These are phyloP conservation scores for Poeciliopsis retropinna DNA, from an alignment of 2,113 vertebrate species.

Conservation along the genomic window DNA sequence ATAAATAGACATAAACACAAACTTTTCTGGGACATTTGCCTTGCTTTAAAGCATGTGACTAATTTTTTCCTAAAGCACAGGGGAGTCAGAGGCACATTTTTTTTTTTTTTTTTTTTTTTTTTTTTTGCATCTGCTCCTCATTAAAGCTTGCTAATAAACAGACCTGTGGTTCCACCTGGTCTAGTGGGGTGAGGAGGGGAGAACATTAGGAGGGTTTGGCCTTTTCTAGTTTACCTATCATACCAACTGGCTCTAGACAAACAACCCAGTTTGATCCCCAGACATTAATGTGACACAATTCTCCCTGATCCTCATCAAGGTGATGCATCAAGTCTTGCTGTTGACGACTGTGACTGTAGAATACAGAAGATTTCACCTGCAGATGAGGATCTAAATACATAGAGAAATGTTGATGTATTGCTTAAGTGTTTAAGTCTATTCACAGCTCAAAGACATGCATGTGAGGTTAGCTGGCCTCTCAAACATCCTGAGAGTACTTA, in stretches of 20 bases:
- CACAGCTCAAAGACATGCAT: no score
- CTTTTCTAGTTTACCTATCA: slow-evolving; percentile 48
- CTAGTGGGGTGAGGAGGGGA: slow-evolving; percentile 47
- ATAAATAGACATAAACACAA: slow-evolving; percentile 5
- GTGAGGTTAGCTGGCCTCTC: no score
- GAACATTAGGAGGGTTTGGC: slow-evolving; percentile 46
- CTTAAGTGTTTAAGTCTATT: no score
- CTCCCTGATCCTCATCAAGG: slow-evolving; percentile 49
- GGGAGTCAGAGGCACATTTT: slow-evolving; percentile 34
- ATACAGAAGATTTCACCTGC: no score
- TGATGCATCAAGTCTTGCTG: slow-evolving; percentile 19
- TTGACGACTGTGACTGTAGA: slow-evolving; percentile 1
- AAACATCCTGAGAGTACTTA: no score
- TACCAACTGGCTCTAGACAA: slow-evolving; percentile 61
- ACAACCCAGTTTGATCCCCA: slow-evolving; percentile 38
- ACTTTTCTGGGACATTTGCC: background rate
- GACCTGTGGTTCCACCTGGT: slow-evolving; percentile 79
- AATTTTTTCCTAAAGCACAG: background rate
- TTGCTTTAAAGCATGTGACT: slow-evolving; percentile 8
- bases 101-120: slow-evolving; percentile 71
- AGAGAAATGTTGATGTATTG: no score
- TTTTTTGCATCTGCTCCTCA: slow-evolving; percentile 76
- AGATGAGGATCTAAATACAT: no score
- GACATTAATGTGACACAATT: slow-evolving; percentile 63
- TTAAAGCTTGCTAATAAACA: slow-evolving; percentile 81